Conservation (phyloP, 92 coral and sea anemone species). For the Palythoa grandis region DNA sequence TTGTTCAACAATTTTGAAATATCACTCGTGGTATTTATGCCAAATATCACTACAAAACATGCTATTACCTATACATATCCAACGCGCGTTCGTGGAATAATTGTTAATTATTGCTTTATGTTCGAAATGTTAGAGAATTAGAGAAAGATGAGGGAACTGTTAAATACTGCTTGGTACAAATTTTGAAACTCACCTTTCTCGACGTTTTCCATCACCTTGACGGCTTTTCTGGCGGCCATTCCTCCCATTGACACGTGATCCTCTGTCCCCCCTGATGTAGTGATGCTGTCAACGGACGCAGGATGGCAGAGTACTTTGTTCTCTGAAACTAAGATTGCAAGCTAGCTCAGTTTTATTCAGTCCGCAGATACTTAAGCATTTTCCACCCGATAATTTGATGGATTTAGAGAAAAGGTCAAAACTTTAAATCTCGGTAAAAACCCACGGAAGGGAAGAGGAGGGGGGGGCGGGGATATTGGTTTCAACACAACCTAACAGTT, state of each 20-base stretch:
- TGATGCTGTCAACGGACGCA: constrained; percentile 43
- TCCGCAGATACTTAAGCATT: too few relatives aligned
- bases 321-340: constrained; percentile 49
- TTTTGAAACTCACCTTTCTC: constrained; percentile 74
- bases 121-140: neutral
- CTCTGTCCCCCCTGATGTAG: constrained; percentile 44
- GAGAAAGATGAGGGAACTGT: neutral
- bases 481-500: neutral
- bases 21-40: too few relatives aligned
- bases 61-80: too few relatives aligned
- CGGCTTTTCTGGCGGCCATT: constrained; percentile 90
- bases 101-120: too few relatives aligned
- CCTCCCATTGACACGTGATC: constrained; percentile 74
- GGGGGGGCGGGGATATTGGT: neutral
- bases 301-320: constrained; percentile 53
- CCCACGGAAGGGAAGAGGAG: neutral
- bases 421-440: too few relatives aligned
- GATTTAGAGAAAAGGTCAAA: too few relatives aligned
- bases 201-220: constrained; percentile 87
- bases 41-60: too few relatives aligned
- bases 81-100: too few relatives aligned
- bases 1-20: too few relatives aligned
- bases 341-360: too few relatives aligned
- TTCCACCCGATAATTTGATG: too few relatives aligned
- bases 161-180: neutral